phyloP scores from a whole-genome alignment of 2,888 invertebrate genomes.

The Ectemnius cavifrons region DNA sequence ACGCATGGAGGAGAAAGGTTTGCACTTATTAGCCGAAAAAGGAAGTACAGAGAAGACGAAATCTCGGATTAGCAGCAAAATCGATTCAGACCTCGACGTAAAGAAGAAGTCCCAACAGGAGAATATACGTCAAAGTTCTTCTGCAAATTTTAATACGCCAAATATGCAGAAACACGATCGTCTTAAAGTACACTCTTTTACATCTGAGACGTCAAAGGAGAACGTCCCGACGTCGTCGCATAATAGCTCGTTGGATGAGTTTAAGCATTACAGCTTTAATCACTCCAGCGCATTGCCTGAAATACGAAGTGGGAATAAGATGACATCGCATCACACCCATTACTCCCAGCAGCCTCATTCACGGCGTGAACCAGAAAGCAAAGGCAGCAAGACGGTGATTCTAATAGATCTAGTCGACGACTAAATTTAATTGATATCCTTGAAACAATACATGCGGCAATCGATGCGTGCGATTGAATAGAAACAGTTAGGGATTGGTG shows the following conservation, averaged over 20 bases:
- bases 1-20: constrained; percentile 17
- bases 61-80: too few relatives aligned
- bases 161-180: background rate
- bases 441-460: background rate
- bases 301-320: constrained; percentile 33
- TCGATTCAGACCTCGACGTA: too few relatives aligned
- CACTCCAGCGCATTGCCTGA: constrained; percentile 21
- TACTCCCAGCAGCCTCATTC: constrained; percentile 4
- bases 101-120: too few relatives aligned
- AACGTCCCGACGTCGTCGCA: constrained; percentile 22
- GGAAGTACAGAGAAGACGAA: background rate
- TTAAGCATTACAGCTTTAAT: constrained; percentile 25
- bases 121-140: too few relatives aligned
- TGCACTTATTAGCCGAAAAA: constrained; percentile 13
- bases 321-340: background rate
- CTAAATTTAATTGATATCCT: constrained; percentile 27
- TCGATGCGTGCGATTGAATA: background rate
- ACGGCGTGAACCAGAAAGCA: constrained; percentile 17
- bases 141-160: too few relatives aligned
- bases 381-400: constrained; percentile 13
- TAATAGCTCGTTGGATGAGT: background rate
- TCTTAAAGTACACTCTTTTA: background rate
- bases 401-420: constrained; percentile 44
- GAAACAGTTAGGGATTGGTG: background rate
- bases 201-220: constrained; percentile 26